phyloP scores from a whole-genome alignment of 1,140 invertebrate genomes.

The Holcopasites calliopsidis region DNA sequence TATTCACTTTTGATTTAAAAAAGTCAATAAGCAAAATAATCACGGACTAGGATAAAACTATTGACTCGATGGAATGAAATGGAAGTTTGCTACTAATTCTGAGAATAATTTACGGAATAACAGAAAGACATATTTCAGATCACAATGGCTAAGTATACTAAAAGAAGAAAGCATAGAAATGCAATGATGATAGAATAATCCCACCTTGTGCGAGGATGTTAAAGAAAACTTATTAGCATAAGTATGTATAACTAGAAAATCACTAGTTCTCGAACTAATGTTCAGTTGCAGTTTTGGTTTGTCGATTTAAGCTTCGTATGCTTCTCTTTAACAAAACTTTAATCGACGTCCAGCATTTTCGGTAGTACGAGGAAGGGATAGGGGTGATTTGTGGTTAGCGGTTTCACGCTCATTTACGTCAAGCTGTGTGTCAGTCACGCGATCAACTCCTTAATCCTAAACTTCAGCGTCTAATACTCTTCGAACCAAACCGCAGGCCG shows the following conservation, averaged over 20 bases:
- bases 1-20: too few relatives aligned
- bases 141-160: too few relatives aligned
- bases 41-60: too few relatives aligned
- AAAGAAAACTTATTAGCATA: not conserved
- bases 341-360: not conserved
- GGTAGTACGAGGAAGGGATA: not conserved
- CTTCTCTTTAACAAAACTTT: not conserved
- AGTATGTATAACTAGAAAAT: not conserved
- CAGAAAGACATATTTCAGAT: too few relatives aligned
- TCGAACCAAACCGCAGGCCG: not conserved
- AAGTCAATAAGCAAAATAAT: too few relatives aligned
- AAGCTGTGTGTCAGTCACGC: conserved; percentile 29
- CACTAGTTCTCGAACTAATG: not conserved
- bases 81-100: too few relatives aligned
- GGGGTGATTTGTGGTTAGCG: conserved; percentile 32
- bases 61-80: too few relatives aligned
- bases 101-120: too few relatives aligned
- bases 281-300: not conserved
- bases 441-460: conserved; percentile 22
- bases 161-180: too few relatives aligned
- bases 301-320: not conserved
- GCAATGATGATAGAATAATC: too few relatives aligned
- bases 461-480: not conserved
- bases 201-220: too few relatives aligned
- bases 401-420: conserved; percentile 29